phyloP scores from a whole-genome alignment of 2,888 invertebrate species.

The Lasioglossum marginatum region DNA sequence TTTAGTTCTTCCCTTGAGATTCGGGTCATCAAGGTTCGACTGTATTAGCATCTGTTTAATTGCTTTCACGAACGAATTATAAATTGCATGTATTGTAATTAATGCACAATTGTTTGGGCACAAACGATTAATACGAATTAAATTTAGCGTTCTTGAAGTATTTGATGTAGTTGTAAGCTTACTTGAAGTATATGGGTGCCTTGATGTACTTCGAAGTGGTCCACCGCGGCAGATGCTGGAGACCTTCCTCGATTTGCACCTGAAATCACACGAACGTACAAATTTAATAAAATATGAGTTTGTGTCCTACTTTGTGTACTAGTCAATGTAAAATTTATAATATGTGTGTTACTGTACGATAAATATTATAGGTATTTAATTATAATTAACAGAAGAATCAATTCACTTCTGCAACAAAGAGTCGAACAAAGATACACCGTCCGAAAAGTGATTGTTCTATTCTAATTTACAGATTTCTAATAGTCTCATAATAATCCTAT shows the following conservation, averaged over 20 bases:
- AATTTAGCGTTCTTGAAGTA: background rate
- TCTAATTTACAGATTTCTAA: no score
- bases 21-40: no score
- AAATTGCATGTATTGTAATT: background rate
- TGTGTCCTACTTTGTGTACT: no score
- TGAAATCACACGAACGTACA: conserved; percentile 82
- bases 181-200: conserved; percentile 99
- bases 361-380: no score
- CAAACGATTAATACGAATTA: background rate
- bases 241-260: conserved; percentile 91
- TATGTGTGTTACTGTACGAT: no score
- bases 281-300: background rate
- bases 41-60: background rate
- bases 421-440: no score
- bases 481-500: no score
- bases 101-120: background rate
- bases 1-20: no score
- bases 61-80: background rate
- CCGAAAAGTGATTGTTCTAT: no score
- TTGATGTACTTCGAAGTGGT: conserved; percentile 97
- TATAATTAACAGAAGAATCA: no score
- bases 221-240: conserved; percentile 91
- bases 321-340: background rate
- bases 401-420: no score
- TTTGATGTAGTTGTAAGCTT: conserved; percentile 68